Evolutionary conservation across 2,113 vertebrate species (phyloP), one percentile per base, ranked within the genome.

Genomic region (Potamarius usumacintae): DNA sequence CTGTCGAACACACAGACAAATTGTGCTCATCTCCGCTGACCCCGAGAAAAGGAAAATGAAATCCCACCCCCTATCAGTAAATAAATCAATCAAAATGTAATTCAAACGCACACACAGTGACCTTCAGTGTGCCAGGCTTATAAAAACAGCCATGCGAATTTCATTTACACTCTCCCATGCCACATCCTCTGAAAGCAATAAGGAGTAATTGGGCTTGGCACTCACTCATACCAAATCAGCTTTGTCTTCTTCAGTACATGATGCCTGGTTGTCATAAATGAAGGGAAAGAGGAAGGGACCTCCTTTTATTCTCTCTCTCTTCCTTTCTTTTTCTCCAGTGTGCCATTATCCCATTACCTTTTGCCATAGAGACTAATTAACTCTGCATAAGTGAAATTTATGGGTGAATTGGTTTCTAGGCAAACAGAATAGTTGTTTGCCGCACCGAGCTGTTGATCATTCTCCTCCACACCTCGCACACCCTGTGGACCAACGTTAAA

Each of bases 31-130:
- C 88, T 90, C 62, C 65, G n/a, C 77, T 79, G 78, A 89, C 82
- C 85, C 87, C 78, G 5, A n/a, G 69, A 62, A 67, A 42, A 85
- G 67, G 76, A 85, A 91, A 88, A 90, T 87, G 85, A 91, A 90
- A 91, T 84, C 77, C 83, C 69, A 82, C 82, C 83, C 71, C 50
- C 85, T 85, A 91, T 91, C 90, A 88, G 87, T 89, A 91, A 88
- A 89, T 90, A 87, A 91, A 91, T 91, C 90, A 87, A 91, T 91
- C 90, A 91, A 89, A 91, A 91, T 89, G 85, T 88, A 89, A 90
- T 90, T 90, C 82, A 30, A 65, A 87, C 82, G 57, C 60, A 71
- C 57, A 88, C 78, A 42, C 25, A 8, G 18, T 88, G 90, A 91
- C 90, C 90, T 91, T 91, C 90, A 79, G 79, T 30, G 80, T 34